Evolutionary conservation across 2,888 invertebrate species (phyloP), one percentile per base, ranked within the genome.

Genomic region (Drosophila antonietae): DNA sequence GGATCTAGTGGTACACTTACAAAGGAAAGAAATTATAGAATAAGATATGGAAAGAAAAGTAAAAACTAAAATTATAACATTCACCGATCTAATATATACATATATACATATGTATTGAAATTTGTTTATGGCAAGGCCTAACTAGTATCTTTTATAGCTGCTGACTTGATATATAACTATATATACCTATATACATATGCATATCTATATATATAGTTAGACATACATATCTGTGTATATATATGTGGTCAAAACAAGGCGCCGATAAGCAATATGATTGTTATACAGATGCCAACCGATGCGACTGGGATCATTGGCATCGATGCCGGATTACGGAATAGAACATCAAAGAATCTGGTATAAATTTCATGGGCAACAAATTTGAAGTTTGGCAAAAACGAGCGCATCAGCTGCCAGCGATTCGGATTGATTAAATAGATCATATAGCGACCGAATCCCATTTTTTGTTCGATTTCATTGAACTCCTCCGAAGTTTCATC

Each of bases 61-160:
- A n/a, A 53, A 64, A 43, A 31, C n/a, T 47, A 23, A 59, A 71
- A 55, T 10, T 37, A 47, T 20, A 71, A 71, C 43, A 49, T 39
- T 55, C 58, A 20, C 57, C 31, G 31, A 31, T 31, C 31, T 23
- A 9, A 12, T 55, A 55, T 18, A 18, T 8, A 56, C 28, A 55
- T n/a, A 18, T 18, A 18, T 28, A 56, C 20, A 28, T 28, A 28
- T 41, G 41, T 23, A 31, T 33, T 23, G 18, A 57, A 33, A 57
- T 44, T 35, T 31, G 31, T 31, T 14, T 14, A 47, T 33, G 56
- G 6, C 43, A 44, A 44, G 33, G 56, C 33, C 43, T n/a, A 44
- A 56, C 31, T 35, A 14, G 15, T 33, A 8, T 20, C 33, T 1
- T 1, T 18, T 15, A 33, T 14, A 28, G 23, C 39, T n/a, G 23